phyloP scores from a whole-genome alignment of 1,140 invertebrate species.

The Drosophila carrolli region DNA sequence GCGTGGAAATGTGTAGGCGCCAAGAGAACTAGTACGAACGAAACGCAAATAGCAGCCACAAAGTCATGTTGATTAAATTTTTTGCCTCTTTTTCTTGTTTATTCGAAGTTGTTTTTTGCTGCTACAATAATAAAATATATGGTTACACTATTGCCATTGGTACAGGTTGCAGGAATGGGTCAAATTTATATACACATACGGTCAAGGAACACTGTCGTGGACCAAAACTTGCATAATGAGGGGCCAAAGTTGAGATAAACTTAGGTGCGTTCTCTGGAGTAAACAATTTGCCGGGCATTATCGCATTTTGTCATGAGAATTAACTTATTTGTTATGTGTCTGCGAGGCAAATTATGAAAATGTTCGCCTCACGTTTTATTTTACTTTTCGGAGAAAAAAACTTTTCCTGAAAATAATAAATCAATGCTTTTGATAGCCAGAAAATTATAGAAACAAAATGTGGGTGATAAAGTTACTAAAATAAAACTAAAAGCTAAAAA shows the following conservation, averaged over 20 bases:
- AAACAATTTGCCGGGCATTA: slow-evolving; percentile 54
- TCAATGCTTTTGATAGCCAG: background rate
- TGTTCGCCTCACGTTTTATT: background rate
- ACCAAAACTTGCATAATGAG: slow-evolving; percentile 43
- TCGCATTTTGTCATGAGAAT: slow-evolving; percentile 52
- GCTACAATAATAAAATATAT: slow-evolving; percentile 31
- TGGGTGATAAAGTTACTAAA: background rate
- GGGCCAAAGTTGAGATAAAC: slow-evolving; percentile 44
- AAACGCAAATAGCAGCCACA: slow-evolving; percentile 11
- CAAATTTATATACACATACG: slow-evolving; percentile 36
- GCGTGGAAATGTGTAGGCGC: slow-evolving; percentile 6
- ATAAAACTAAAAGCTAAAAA: background rate
- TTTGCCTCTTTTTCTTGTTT: slow-evolving; percentile 12
- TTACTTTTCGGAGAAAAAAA: background rate
- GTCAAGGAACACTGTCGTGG: background rate
- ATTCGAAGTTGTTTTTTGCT: slow-evolving; percentile 8
- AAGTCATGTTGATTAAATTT: slow-evolving; percentile 65
- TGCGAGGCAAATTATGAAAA: slow-evolving; percentile 9
- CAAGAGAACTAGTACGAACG: background rate
- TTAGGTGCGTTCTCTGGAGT: slow-evolving; percentile 42
- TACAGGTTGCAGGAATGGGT: slow-evolving; percentile 1
- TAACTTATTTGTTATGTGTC: slow-evolving; percentile 32
- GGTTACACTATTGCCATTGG: background rate
- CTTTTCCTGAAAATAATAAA: background rate
- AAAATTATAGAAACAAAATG: background rate